Conservation (phyloP, 2,888 invertebrate species). For the Arge pagana region DNA sequence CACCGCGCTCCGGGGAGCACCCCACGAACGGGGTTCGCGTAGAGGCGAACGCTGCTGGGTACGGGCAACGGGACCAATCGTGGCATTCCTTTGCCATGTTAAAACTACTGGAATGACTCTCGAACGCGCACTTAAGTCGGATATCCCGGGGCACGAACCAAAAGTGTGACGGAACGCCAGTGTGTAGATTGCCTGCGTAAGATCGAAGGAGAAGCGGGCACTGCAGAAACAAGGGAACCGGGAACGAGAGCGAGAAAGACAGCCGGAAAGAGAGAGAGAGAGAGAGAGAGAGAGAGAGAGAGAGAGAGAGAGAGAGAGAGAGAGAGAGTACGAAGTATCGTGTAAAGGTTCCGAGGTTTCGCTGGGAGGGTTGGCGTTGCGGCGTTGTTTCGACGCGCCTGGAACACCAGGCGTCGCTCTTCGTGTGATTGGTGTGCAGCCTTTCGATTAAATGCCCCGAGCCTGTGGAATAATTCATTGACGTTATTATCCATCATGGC, state of each 20-base stretch:
- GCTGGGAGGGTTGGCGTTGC: slow-evolving; percentile 4
- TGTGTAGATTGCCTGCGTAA: too few relatives aligned
- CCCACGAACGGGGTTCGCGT: too few relatives aligned
- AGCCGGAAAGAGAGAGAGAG: too few relatives aligned
- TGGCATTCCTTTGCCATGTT: slow-evolving; percentile 29
- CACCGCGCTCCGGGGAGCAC: slow-evolving; percentile 35
- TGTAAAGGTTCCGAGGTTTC: too few relatives aligned
- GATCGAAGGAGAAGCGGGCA: too few relatives aligned
- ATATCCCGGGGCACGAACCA: not conserved
- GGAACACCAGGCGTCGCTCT: slow-evolving; percentile 18
- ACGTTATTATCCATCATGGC: not conserved
- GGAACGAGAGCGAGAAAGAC: too few relatives aligned
- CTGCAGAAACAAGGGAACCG: too few relatives aligned
- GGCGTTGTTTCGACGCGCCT: slow-evolving; percentile 16
- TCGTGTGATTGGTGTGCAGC: slow-evolving; percentile 16
- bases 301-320: too few relatives aligned
- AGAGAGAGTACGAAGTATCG: too few relatives aligned
- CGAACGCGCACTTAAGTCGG: slow-evolving; percentile 15
- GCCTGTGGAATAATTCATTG: slow-evolving; percentile 17
- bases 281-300: too few relatives aligned
- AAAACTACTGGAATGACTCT: slow-evolving; percentile 34
- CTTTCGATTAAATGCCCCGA: slow-evolving; percentile 13
- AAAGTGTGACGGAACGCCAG: too few relatives aligned
- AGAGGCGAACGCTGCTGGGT: slow-evolving; percentile 11
- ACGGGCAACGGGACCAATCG: slow-evolving; percentile 29